These are phyloP conservation scores for Cynaeus angustus DNA, from an alignment of 2,888 invertebrate genomes.

Conservation along the genomic window DNA sequence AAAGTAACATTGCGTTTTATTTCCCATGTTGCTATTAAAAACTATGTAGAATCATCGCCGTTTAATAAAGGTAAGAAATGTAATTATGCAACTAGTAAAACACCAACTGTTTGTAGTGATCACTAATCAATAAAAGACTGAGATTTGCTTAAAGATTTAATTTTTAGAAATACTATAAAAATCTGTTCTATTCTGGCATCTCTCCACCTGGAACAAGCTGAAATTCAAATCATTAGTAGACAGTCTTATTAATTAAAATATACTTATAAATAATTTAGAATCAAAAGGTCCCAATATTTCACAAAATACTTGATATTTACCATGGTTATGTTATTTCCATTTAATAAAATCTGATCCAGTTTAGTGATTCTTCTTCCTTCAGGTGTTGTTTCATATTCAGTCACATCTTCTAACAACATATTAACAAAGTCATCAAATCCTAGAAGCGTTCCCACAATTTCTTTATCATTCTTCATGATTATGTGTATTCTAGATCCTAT, in stretches of 20 bases:
- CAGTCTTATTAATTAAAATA: too few species aligned
- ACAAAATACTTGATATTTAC: constrained; percentile 71
- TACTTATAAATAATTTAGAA: too few species aligned
- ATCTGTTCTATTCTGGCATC: constrained; percentile 81
- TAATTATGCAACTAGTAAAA: not conserved
- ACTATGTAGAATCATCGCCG: too few species aligned
- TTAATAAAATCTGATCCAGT: constrained; percentile 96
- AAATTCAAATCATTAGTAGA: too few species aligned
- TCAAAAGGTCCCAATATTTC: too few species aligned
- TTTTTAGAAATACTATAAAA: not conserved
- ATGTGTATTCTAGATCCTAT: constrained; percentile 99
- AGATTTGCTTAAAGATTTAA: too few species aligned
- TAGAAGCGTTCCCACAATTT: constrained; percentile 97
- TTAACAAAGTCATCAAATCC: constrained; percentile 99
- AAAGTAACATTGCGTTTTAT: constrained; percentile 42
- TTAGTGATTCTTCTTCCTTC: constrained; percentile 97
- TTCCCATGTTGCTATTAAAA: not conserved
- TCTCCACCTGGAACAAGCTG: constrained; percentile 88
- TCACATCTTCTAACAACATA: constrained; percentile 98
- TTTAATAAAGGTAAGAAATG: too few species aligned
- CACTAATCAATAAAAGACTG: too few species aligned
- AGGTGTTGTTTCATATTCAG: constrained; percentile 97
- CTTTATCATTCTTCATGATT: constrained; percentile 99
- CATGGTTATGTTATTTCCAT: constrained; percentile 99
- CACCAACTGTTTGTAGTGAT: not conserved